phyloP scores from a whole-genome alignment of 2,113 vertebrate genomes.

The Motacilla alba region DNA sequence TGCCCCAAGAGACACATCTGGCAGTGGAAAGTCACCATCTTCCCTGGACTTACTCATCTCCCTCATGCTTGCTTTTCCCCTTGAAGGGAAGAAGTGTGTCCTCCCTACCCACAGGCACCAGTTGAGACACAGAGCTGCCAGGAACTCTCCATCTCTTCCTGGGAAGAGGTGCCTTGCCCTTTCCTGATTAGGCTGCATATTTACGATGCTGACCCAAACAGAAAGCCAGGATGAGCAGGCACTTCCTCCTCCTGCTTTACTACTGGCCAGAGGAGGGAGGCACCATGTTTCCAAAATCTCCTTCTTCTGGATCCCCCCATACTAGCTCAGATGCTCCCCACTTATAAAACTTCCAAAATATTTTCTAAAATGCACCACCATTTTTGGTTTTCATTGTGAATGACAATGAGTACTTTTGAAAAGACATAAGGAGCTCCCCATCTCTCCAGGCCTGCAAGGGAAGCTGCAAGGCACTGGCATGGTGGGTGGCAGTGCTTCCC shows the following conservation, averaged over 20 bases:
- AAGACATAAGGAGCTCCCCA: neutral
- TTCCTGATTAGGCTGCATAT: neutral
- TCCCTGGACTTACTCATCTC: neutral
- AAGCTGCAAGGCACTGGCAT: neutral
- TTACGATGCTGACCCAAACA: neutral
- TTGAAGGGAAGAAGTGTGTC: accelerated
- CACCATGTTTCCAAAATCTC: neutral
- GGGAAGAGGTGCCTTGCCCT: neutral
- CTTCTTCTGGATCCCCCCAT: neutral
- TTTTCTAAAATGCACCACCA: neutral
- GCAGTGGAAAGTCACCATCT: neutral
- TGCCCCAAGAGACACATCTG: neutral
- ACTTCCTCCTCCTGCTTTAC: neutral
- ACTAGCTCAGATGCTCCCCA: accelerated
- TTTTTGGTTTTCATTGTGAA: neutral
- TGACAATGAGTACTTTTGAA: neutral
- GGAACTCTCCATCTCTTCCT: neutral
- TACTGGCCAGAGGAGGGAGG: neutral
- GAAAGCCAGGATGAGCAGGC: neutral
- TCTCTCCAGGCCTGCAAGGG: neutral
- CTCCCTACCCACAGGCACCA: neutral
- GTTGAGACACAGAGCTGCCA: accelerated
- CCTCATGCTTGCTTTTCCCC: neutral
- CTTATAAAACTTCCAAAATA: neutral
- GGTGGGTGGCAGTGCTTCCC: neutral